Conservation (phyloP, 2,888 invertebrate genomes). For the Physocephala rufipes region DNA sequence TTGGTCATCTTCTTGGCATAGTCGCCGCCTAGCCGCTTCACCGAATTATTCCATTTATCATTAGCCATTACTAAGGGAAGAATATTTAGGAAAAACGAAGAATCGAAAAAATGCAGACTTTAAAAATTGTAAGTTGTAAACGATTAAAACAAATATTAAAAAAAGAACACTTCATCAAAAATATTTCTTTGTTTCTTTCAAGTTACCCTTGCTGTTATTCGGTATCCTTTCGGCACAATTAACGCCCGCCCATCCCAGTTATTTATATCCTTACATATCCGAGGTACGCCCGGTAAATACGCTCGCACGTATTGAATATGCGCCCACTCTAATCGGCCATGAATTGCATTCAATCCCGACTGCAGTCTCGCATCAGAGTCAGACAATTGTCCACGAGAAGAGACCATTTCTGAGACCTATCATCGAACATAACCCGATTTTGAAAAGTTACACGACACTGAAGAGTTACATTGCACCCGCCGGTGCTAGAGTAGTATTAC, state of each 20-base stretch:
- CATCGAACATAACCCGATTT: conserved; percentile 52
- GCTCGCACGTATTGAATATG: conserved; percentile 54
- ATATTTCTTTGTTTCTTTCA: conserved; percentile 5
- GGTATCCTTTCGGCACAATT: conserved; percentile 36
- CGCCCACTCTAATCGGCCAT: conserved; percentile 59
- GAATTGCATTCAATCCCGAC: conserved; percentile 54
- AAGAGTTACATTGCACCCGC: conserved; percentile 46
- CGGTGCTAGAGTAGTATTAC: conserved; percentile 37
- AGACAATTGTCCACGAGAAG: conserved; percentile 62
- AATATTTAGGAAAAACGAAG: background rate
- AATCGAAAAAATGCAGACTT: conserved; percentile 48
- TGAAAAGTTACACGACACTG: conserved; percentile 35
- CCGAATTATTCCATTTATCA: conserved; percentile 17
- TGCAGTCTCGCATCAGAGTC: conserved; percentile 62
- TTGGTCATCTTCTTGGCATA: conserved; percentile 22
- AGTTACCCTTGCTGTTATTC: conserved; percentile 28
- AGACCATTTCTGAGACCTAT: conserved; percentile 61
- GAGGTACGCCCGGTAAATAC: conserved; percentile 41
- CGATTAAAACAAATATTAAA: background rate
- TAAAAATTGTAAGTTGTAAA: conserved; percentile 54
- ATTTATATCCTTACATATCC: conserved; percentile 42
- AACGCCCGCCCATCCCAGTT: conserved; percentile 53
- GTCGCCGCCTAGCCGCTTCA: conserved; percentile 7
- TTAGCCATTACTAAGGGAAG: background rate
- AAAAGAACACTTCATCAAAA: background rate